phyloP scores from a whole-genome alignment of 2,113 vertebrate species.

The Martes martes region DNA sequence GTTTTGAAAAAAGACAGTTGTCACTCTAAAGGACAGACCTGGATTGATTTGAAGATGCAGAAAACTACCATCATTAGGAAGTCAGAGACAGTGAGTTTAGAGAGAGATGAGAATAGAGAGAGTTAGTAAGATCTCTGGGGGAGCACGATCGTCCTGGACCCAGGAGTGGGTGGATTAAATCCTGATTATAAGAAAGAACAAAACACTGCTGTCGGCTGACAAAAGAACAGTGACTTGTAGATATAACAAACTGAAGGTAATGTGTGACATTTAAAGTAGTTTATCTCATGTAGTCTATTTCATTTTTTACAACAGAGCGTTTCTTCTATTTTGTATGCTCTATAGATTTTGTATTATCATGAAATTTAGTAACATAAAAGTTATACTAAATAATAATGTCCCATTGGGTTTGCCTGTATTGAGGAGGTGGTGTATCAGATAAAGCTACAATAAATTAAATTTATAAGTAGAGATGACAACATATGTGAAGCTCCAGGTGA shows the following conservation, averaged over 20 bases:
- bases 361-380: slow-evolving; percentile 31
- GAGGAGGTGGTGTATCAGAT: background rate
- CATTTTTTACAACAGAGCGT: background rate
- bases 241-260: background rate
- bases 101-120: background rate
- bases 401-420: background rate
- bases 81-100: background rate
- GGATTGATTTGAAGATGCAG: background rate
- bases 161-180: background rate
- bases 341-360: slow-evolving; percentile 37
- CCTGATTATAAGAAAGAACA: background rate
- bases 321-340: background rate
- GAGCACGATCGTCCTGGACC: background rate
- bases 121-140: background rate
- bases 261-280: background rate
- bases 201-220: background rate
- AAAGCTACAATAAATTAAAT: slow-evolving; percentile 24
- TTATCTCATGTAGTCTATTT: background rate
- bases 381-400: background rate
- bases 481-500: background rate
- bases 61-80: background rate
- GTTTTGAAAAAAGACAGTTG: background rate
- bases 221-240: background rate
- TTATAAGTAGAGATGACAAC: background rate
- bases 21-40: background rate